A percentile compares a stretch with the other conserved stretches of the same genome.
These are phyloP conservation scores for Heteromyza rotundicornis DNA, from an alignment of 2,888 invertebrate species.

Conservation along the genomic window DNA sequence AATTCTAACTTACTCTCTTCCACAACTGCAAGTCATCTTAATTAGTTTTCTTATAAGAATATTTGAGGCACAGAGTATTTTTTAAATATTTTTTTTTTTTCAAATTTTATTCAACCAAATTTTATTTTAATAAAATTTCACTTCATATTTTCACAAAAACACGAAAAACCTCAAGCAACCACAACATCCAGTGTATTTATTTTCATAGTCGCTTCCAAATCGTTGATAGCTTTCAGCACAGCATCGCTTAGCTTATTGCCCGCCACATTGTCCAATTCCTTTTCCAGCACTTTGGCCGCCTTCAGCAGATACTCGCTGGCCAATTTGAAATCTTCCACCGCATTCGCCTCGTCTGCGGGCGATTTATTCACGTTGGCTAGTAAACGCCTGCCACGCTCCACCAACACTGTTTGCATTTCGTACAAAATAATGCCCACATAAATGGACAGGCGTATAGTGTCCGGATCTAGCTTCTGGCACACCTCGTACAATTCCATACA, in stretches of 20 bases:
- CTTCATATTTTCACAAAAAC: no score
- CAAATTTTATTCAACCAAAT: no score
- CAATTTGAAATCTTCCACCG: slow-evolving; percentile 30
- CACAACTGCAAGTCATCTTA: no score
- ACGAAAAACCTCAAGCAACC: no score
- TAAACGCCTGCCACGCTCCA: slow-evolving; percentile 63
- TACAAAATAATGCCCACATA: slow-evolving; percentile 80
- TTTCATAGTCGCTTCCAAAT: slow-evolving; percentile 26
- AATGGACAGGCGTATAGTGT: slow-evolving; percentile 75
- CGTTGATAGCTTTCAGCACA: slow-evolving; percentile 30
- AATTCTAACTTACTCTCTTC: no score
- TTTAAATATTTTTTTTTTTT: no score
- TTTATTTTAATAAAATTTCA: no score
- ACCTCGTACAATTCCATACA: slow-evolving; percentile 71
- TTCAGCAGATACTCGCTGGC: slow-evolving; percentile 44
- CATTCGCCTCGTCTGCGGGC: slow-evolving; percentile 14
- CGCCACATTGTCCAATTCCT: slow-evolving; percentile 56
- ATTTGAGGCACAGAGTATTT: no score
- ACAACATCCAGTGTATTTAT: neutral
- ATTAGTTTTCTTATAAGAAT: no score
- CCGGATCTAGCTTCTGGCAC: slow-evolving; percentile 73
- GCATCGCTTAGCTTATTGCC: slow-evolving; percentile 52
- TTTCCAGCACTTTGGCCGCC: slow-evolving; percentile 49
- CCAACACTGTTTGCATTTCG: slow-evolving; percentile 70
- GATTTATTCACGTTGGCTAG: slow-evolving; percentile 20